These are phyloP conservation scores for Cecropterus lyciades DNA, from an alignment of 1,140 invertebrate species.

Conservation along the genomic window DNA sequence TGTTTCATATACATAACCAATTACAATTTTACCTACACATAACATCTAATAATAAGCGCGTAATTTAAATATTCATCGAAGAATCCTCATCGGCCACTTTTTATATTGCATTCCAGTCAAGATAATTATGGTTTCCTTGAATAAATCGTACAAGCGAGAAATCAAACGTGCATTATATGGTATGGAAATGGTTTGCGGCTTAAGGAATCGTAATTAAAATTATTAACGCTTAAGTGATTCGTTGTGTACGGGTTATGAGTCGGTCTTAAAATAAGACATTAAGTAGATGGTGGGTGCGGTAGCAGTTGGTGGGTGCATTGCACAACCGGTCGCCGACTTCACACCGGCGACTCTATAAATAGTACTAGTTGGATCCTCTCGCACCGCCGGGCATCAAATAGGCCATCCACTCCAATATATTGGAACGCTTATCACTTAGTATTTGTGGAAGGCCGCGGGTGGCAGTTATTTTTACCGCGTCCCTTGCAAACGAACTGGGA, in stretches of 20 bases:
- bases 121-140: slow-evolving; percentile 14
- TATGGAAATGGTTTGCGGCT: slow-evolving; percentile 15
- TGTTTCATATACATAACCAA: slow-evolving; percentile 31
- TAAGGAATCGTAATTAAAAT: slow-evolving; percentile 31
- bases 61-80: slow-evolving; percentile 22
- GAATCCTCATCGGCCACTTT: background rate
- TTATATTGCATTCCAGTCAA: background rate
- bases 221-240: slow-evolving; percentile 32
- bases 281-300: slow-evolving; percentile 24
- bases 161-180: background rate
- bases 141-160: slow-evolving; percentile 21
- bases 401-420: slow-evolving; percentile 19
- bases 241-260: slow-evolving; percentile 25
- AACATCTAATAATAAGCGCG: slow-evolving; percentile 11
- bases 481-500: background rate
- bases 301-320: slow-evolving; percentile 24
- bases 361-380: slow-evolving; percentile 36
- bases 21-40: slow-evolving; percentile 13
- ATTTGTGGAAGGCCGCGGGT: slow-evolving; percentile 3
- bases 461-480: background rate
- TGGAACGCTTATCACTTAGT: slow-evolving; percentile 11
- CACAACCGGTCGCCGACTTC: slow-evolving; percentile 42
- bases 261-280: slow-evolving; percentile 33
- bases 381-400: slow-evolving; percentile 16
- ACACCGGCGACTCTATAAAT: slow-evolving; percentile 42